Evolutionary conservation across 2,888 invertebrate species (phyloP), one percentile per base, ranked within the genome.

Genomic region (Calephelis perditalis): DNA sequence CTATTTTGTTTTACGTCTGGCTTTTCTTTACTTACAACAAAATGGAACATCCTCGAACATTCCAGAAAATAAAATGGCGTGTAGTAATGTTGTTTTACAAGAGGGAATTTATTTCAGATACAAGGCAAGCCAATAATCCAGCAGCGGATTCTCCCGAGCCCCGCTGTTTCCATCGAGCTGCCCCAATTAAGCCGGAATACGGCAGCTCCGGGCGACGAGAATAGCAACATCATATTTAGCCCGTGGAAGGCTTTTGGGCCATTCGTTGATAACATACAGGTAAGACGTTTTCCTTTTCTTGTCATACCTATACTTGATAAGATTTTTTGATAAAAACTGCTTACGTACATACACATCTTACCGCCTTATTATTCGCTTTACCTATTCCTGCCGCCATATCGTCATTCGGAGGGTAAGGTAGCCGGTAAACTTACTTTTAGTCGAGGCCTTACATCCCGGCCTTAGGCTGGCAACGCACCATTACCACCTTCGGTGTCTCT

Each of bases 161-260:
- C 89, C 35, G 84, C 81, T 26, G 83, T 89, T 36, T 84, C 85
- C 36, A 84, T 90, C 60, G 86, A 89, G 62, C 71, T 73, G 9
- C 86, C 86, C 0, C 76, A 79, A 26, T 70, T 59, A 43, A 73
- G 73, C 44, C 72, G 79, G 26, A 79, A 78, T 67, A 81, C 83
- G 1, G 64, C 78, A 0, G 70, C 79, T 0, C 81, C 86, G 0
- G 78, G 78, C 2, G 89, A 89, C 56, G 90, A 90, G 61, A 89
- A 86, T 68, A 88, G 73, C 72, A 89, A 89, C 67, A 89, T 90
- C 47, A 90, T 90, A 64, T 90, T 90, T 70, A 90, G 90, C 62
- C 90, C 90, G 0, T 90, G 90, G 90, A 90, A 90, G 70, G 83
- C 89, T 0, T 89, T 89, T 61, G 90, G 90, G 5, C 90, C 90